phyloP scores from a whole-genome alignment of 2,113 vertebrate genomes.

The Todiramphus chloris region DNA sequence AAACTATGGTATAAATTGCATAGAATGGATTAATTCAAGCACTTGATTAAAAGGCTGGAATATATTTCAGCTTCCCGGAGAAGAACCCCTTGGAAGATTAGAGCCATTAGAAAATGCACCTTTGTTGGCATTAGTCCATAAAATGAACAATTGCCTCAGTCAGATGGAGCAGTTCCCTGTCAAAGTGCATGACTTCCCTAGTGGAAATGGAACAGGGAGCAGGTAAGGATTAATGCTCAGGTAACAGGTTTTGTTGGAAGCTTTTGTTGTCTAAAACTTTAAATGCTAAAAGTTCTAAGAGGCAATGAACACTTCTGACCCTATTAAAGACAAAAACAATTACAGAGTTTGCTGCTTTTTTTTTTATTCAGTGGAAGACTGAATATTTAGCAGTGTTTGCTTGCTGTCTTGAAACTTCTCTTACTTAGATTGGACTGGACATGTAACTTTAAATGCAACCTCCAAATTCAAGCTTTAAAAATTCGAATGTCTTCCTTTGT shows the following conservation, averaged over 20 bases:
- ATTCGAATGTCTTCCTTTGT: background rate
- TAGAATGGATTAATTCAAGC: background rate
- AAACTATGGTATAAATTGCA: background rate
- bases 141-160: slow-evolving; percentile 99
- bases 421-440: background rate
- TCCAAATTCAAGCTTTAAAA: background rate
- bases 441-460: background rate
- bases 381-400: background rate
- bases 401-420: background rate
- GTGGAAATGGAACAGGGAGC: slow-evolving; percentile 97
- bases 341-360: background rate
- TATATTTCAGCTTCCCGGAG: slow-evolving; percentile 86
- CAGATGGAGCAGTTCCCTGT: slow-evolving; percentile 99
- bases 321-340: background rate
- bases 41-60: background rate
- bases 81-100: slow-evolving; percentile 87
- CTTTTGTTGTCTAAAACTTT: background rate
- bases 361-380: background rate
- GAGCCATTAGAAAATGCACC: slow-evolving; percentile 90
- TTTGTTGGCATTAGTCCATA: slow-evolving; percentile 93
- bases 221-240: slow-evolving; percentile 84
- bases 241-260: slow-evolving; percentile 4
- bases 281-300: background rate
- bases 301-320: background rate
- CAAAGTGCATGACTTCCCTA: slow-evolving; percentile 98